Base-by-base conservation (phyloP, 2,113 vertebrate genomes). In the Lepisosteus oculatus region DNA sequence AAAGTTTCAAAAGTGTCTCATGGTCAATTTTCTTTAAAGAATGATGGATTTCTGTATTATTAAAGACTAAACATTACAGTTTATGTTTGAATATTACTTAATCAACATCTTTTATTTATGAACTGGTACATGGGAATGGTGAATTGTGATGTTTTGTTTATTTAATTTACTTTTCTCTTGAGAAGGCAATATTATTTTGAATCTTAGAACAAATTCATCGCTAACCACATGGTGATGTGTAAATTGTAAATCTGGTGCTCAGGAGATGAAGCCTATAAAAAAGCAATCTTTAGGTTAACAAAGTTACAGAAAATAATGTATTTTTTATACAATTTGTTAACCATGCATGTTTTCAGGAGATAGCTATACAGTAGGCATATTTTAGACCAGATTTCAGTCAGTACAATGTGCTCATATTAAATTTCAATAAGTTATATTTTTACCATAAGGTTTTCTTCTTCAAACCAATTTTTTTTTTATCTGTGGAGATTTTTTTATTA, bases 191-290 rank as follows among this genome's bases (percentile, higher is more conserved):
- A 11, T 43, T 45, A 68, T 57, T 61, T 13, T 54, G 51, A 9
- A 3, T 65, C 70, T 72, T 72, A 75, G 65, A 77, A 76, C 61
- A 76, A 69, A 61, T 73, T 73, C 67, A 61, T 68, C 54, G 69
- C 44, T 72, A 65, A 78, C 63, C 61, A 67, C 70, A 73, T 78
- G 74, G 70, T 76, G 74, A 72, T 65, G 71, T 69, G 65, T 55
- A 69, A 74, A 73, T 73, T 76, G 65, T 73, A 67, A 74, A 75
- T 78, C 74, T 76, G 77, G 71, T 78, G 74, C 72, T 77, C 71
- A 74, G 61, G 70, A 76, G 70, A 78, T 78, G 70, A 73, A 64
- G 72, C 76, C 73, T 76, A 78, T 78, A 77, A 78, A 78, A 76
- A 77, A 78, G 75, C 76, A 82, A 65, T 72, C 69, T 41, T 69